Percentiles rank a stretch among this genome's conserved stretches.
Evolutionary conservation across 2,888 invertebrate species (phyloP).

Genomic region (Malacosoma neustria): DNA sequence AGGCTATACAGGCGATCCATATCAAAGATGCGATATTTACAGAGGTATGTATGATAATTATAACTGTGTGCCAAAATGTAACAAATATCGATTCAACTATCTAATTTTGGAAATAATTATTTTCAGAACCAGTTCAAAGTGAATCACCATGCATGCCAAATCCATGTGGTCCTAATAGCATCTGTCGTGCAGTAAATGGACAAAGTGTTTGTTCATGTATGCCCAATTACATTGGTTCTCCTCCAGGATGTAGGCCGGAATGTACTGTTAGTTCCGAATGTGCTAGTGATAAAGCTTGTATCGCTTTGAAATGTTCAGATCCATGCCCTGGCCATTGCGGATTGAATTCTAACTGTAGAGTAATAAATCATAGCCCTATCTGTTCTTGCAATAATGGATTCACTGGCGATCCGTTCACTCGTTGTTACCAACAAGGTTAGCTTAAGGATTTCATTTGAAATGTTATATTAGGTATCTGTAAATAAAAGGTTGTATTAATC

Average conservation of each 20-base stretch:
- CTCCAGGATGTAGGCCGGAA: constrained; percentile 85
- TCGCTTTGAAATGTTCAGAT: constrained; percentile 84
- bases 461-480: too few relatives aligned
- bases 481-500: too few relatives aligned
- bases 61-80: too few relatives aligned
- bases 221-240: constrained; percentile 81
- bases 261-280: constrained; percentile 87
- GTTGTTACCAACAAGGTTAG: constrained; percentile 75
- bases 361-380: constrained; percentile 85
- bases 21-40: constrained; percentile 70
- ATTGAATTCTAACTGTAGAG: constrained; percentile 79
- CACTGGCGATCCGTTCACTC: constrained; percentile 81
- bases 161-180: constrained; percentile 85
- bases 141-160: constrained; percentile 79
- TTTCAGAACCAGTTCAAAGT: constrained; percentile 44
- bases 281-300: constrained; percentile 80
- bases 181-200: constrained; percentile 80
- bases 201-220: constrained; percentile 86
- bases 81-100: too few relatives aligned
- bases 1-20: constrained; percentile 85
- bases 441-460: constrained; percentile 9
- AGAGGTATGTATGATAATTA: too few relatives aligned
- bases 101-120: too few relatives aligned
- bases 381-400: constrained; percentile 79
- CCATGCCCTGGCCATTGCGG: constrained; percentile 86